Base-by-base conservation (phyloP, 2,888 invertebrate species). In the Anaspis maculata region DNA sequence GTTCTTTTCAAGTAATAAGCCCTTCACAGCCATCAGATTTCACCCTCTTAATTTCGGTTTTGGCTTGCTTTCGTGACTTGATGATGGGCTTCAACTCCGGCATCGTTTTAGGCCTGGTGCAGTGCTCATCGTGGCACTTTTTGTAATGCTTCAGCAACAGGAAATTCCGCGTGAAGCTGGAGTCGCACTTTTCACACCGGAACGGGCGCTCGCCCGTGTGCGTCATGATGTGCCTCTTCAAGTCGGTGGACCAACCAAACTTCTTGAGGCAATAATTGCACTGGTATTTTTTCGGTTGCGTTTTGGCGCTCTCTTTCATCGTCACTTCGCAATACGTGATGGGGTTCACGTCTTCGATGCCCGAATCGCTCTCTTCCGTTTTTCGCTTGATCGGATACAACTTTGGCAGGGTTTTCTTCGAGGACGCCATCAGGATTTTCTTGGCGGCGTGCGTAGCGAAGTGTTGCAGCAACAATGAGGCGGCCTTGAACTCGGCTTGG, bases 161-260 rank as follows among this genome's bases (percentile, higher is more conserved):
- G 41, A 65, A 66, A 39, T 66, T 66, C 22, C 66, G 49, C 4
- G 64, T 66, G 39, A 66, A 67, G 3, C 56, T 56, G 3, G 59
- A 56, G 39, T 52, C 46, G 41, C 67, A 67, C n/a, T 37, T 32
- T 10, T 49, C 48, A 42, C 66, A 67, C 37, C 56, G 58, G 36
- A 65, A 66, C 1, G 64, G 65, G 11, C 61, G 46, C 42, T 67
- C 65, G 5, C 65, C 66, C 7, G 64, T 66, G 39, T 66, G 66
- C 10, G 58, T 61, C n/a, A 66, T 47, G 40, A 61, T 56, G 46
- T 67, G 66, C 15, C 66, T 48, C 43, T 67, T 67, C 32, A 67
- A 50, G 48, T 65, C 67, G 2, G 64, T 66, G 2, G 64, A 57
- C 66, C 66, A 66, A 4, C 63, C 63, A 39, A 66, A 67, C 14